These are phyloP conservation scores for Stichopus chloronotus DNA, from an alignment of 35 echinoderm and acorn worm genomes.

Conservation along the genomic window DNA sequence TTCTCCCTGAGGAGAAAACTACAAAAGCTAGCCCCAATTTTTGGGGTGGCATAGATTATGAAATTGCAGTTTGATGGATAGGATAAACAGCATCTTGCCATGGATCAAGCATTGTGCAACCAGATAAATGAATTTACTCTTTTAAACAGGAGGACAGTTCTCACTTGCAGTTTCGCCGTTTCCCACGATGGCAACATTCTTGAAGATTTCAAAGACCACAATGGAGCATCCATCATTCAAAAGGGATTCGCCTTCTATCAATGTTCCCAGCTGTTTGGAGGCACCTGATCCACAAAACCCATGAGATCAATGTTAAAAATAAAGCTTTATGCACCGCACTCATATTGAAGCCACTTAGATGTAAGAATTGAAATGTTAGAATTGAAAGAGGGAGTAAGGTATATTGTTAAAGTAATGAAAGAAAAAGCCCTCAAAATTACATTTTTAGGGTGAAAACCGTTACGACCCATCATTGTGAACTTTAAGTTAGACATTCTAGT, in stretches of 20 bases:
- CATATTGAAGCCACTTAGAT: neutral
- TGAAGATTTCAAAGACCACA: slow-evolving; percentile 92
- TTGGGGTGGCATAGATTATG: too few relatives aligned
- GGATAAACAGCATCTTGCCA: too few relatives aligned
- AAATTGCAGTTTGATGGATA: too few relatives aligned
- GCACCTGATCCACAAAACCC: slow-evolving; percentile 64
- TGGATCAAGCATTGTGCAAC: too few relatives aligned
- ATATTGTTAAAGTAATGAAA: neutral
- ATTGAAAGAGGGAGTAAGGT: neutral
- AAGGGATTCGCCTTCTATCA: slow-evolving; percentile 98
- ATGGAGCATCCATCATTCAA: slow-evolving; percentile 97
- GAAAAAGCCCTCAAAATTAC: too few relatives aligned
- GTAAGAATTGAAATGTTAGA: neutral
- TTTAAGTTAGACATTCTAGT: too few relatives aligned
- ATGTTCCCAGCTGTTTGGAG: slow-evolving; percentile 95
- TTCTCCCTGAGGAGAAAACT: too few relatives aligned
- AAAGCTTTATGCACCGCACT: neutral
- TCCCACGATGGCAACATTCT: slow-evolving; percentile 56
- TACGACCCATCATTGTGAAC: too few relatives aligned
- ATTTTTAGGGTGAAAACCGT: too few relatives aligned
- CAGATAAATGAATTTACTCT: too few relatives aligned
- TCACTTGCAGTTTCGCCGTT: slow-evolving; percentile 16
- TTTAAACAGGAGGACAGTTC: neutral
- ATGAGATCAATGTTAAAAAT: neutral
- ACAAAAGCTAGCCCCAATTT: too few relatives aligned